phyloP scores from a whole-genome alignment of 2,113 vertebrate species.

The Albula glossodonta region DNA sequence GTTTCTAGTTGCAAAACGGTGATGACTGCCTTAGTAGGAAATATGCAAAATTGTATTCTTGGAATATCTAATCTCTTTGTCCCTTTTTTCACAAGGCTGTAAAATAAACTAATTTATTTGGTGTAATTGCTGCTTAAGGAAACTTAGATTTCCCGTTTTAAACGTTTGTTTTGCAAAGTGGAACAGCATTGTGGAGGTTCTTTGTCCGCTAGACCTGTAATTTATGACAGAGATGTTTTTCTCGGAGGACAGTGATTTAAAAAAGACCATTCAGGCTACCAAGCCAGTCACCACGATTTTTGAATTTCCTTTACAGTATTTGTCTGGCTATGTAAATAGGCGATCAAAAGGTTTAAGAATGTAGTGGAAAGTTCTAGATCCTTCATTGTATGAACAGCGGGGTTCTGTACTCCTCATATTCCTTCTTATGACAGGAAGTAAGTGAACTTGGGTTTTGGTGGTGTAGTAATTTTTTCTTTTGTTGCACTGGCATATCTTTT shows the following conservation, averaged over 20 bases:
- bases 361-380: conserved; percentile 36
- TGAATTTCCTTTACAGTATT: neutral
- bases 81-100: neutral
- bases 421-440: conserved; percentile 11
- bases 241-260: neutral
- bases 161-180: conserved; percentile 3
- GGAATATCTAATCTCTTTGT: neutral
- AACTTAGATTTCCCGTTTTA: neutral
- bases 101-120: neutral
- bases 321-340: neutral
- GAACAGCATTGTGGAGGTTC: conserved; percentile 16
- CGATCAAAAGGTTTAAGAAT: neutral
- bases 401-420: conserved; percentile 10
- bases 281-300: neutral
- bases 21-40: neutral
- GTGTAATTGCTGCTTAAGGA: neutral
- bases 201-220: conserved; percentile 37
- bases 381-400: conserved; percentile 2
- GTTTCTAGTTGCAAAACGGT: neutral
- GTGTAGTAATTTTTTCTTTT: neutral
- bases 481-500: neutral
- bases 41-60: neutral
- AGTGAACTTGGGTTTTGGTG: neutral
- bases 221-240: conserved; percentile 38
- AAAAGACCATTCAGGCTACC: neutral